phyloP scores from a whole-genome alignment of 2,888 invertebrate genomes.

The Chaitophorus viminalis region DNA sequence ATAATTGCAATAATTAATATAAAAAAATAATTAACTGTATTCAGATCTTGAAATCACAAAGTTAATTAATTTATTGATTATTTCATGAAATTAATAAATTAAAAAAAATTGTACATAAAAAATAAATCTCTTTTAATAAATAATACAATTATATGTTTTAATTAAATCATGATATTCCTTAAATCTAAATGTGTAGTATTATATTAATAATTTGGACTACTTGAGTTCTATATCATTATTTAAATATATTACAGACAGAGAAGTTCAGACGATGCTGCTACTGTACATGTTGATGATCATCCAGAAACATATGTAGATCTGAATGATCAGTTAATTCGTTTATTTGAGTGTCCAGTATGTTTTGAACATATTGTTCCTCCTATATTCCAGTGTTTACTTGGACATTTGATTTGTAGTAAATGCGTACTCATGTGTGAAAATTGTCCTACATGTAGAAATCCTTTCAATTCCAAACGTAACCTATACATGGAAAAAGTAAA shows the following conservation, averaged over 20 bases:
- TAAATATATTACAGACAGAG: not conserved
- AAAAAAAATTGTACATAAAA: too few relatives aligned
- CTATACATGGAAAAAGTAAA: slow-evolving; percentile 71
- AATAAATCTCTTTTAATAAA: too few relatives aligned
- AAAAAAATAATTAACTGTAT: too few relatives aligned
- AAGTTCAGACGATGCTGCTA: not conserved
- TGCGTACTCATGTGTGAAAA: slow-evolving; percentile 71
- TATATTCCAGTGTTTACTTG: slow-evolving; percentile 74
- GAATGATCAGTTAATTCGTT: slow-evolving; percentile 68
- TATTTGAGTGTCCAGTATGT: slow-evolving; percentile 75
- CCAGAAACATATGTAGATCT: slow-evolving; percentile 63
- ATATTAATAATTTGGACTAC: not conserved
- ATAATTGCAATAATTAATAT: too few relatives aligned
- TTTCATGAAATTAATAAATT: too few relatives aligned
- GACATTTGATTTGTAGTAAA: slow-evolving; percentile 73
- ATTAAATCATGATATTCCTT: not conserved
- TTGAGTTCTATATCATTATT: not conserved
- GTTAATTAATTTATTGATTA: too few relatives aligned
- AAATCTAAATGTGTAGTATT: not conserved
- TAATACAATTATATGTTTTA: too few relatives aligned
- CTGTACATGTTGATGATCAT: slow-evolving; percentile 34
- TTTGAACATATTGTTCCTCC: slow-evolving; percentile 74
- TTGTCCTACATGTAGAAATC: slow-evolving; percentile 74
- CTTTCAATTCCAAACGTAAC: slow-evolving; percentile 69
- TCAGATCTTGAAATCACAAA: too few relatives aligned